Conservation (phyloP, 2,888 invertebrate species). For the Netelia fuscicornis region DNA sequence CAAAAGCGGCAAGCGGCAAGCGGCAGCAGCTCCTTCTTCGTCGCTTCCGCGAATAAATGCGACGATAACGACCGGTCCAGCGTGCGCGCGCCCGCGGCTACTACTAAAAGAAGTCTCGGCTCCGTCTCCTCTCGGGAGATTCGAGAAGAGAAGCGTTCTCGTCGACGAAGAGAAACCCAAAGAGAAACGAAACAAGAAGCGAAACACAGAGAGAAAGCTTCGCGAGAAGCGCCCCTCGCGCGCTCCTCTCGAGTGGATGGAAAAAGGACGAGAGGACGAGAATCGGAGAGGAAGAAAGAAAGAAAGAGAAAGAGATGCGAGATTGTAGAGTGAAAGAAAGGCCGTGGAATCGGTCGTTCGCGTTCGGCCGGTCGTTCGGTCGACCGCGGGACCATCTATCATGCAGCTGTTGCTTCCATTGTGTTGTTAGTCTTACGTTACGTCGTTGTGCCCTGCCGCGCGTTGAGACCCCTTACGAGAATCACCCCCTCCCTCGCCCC, state of each 20-base stretch:
- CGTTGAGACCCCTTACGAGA: slow-evolving; percentile 63
- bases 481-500: slow-evolving; percentile 46
- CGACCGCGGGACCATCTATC: slow-evolving; percentile 78
- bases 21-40: slow-evolving; percentile 67
- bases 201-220: slow-evolving; percentile 27
- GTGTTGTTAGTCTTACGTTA: slow-evolving; percentile 84
- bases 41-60: slow-evolving; percentile 77
- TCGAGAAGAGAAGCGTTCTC: slow-evolving; percentile 56
- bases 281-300: slow-evolving; percentile 8
- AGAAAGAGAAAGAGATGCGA: slow-evolving; percentile 54
- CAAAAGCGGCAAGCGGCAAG: slow-evolving; percentile 59
- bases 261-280: slow-evolving; percentile 28
- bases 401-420: slow-evolving; percentile 85
- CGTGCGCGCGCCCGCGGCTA: slow-evolving; percentile 59
- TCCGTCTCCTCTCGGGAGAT: slow-evolving; percentile 42
- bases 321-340: slow-evolving; percentile 66
- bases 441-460: slow-evolving; percentile 77
- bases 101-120: slow-evolving; percentile 66
- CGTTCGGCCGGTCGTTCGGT: slow-evolving; percentile 76
- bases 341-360: slow-evolving; percentile 77
- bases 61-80: slow-evolving; percentile 81
- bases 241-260: slow-evolving; percentile 10
- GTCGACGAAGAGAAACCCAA: slow-evolving; percentile 51
- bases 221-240: slow-evolving; percentile 34
- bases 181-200: slow-evolving; percentile 52